A percentile compares a stretch with the other conserved stretches of the same genome.
phyloP scores from a whole-genome alignment of 2,113 vertebrate genomes.

The Cavia aperea region DNA sequence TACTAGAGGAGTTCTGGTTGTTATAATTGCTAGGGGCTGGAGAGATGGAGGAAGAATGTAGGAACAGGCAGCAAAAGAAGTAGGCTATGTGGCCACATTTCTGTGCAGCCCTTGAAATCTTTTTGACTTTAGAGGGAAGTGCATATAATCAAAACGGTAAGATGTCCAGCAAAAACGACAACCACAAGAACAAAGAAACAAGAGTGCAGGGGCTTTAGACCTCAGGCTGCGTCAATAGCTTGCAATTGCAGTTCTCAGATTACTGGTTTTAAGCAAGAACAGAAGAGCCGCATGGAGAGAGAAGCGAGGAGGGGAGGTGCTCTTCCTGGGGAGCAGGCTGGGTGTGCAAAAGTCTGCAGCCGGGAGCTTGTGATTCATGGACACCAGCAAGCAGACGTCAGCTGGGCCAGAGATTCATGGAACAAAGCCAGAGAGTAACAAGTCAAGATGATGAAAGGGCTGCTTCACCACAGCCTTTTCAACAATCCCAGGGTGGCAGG shows the following conservation, averaged over 20 bases:
- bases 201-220: not conserved
- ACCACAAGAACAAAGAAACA: not conserved
- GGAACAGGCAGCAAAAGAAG: not conserved
- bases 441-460: not conserved
- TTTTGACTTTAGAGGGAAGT: not conserved
- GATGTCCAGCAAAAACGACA: not conserved
- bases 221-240: not conserved
- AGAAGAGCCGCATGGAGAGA: not conserved
- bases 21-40: not conserved
- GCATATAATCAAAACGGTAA: not conserved
- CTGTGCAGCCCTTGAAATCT: not conserved
- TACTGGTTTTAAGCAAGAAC: not conserved
- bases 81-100: not conserved
- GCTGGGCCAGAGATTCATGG: not conserved
- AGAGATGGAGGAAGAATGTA: not conserved
- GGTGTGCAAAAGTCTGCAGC: not conserved
- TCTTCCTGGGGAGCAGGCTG: not conserved
- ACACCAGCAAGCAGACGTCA: not conserved
- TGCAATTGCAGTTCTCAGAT: not conserved
- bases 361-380: not conserved
- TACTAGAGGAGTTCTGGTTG: conserved; percentile 9
- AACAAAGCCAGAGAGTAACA: not conserved
- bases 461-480: not conserved
- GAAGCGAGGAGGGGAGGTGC: not conserved
- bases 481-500: too few relatives aligned